phyloP scores from a whole-genome alignment of 2,888 invertebrate genomes.

The Tetramorium bicarinatum region DNA sequence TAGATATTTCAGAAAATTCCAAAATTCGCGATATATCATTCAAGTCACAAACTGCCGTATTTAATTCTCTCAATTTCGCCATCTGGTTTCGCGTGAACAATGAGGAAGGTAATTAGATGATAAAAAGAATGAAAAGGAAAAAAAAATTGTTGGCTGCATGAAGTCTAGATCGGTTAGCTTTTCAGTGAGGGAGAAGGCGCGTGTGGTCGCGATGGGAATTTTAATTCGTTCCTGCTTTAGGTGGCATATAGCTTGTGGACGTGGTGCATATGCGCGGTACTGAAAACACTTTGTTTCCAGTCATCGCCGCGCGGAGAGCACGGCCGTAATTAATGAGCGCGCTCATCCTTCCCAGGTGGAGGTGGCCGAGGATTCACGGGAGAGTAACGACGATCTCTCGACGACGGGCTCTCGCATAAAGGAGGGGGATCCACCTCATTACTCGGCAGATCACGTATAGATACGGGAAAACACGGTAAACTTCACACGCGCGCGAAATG shows the following conservation, averaged over 20 bases:
- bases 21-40: background rate
- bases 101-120: slow-evolving; percentile 53
- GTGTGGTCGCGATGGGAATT: slow-evolving; percentile 71
- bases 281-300: slow-evolving; percentile 78
- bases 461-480: slow-evolving; percentile 70
- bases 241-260: slow-evolving; percentile 11
- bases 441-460: slow-evolving; percentile 75
- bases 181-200: slow-evolving; percentile 30
- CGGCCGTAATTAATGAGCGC: slow-evolving; percentile 78
- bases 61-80: background rate
- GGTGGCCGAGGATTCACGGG: slow-evolving; percentile 77
- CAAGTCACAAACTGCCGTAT: background rate
- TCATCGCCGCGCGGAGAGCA: slow-evolving; percentile 71
- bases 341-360: slow-evolving; percentile 76
- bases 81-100: slow-evolving; percentile 63
- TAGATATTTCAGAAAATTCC: background rate
- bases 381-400: slow-evolving; percentile 79
- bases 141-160: slow-evolving; percentile 56
- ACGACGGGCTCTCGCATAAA: slow-evolving; percentile 62
- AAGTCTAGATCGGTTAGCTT: slow-evolving; percentile 40
- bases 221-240: slow-evolving; percentile 65
- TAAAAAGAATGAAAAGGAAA: background rate
- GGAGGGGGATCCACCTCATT: slow-evolving; percentile 78
- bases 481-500: slow-evolving; percentile 76
- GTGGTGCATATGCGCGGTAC: slow-evolving; percentile 56